phyloP scores from a whole-genome alignment of 1,140 invertebrate species.

The Brachionus angularis region DNA sequence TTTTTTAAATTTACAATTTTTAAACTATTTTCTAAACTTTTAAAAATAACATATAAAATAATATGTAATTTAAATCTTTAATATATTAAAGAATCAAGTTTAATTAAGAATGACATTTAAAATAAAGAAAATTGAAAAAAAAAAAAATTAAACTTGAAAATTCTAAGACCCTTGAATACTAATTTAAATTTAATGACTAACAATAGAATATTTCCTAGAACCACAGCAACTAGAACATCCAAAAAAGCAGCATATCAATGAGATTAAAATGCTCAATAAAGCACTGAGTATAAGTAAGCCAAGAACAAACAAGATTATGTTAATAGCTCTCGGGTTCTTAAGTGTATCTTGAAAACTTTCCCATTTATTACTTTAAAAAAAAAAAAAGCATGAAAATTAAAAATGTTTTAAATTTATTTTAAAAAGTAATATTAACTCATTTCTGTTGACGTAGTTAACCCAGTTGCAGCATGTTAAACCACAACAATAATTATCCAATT shows the following conservation, averaged over 20 bases:
- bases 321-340: constrained; percentile 19
- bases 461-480: constrained; percentile 4
- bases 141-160: background rate
- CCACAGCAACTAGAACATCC: constrained; percentile 36
- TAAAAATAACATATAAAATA: too few relatives aligned
- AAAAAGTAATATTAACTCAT: background rate
- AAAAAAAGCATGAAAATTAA: background rate
- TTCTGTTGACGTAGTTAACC: constrained; percentile 6
- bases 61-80: too few relatives aligned
- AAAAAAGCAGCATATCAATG: constrained; percentile 31
- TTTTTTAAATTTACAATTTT: too few relatives aligned
- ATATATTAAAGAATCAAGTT: too few relatives aligned
- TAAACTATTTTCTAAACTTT: too few relatives aligned
- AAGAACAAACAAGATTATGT: constrained; percentile 29
- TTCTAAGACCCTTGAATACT: background rate
- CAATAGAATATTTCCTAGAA: constrained; percentile 36
- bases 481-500: constrained; percentile 35
- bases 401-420: background rate
- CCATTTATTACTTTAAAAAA: constrained; percentile 20
- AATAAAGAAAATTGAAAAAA: background rate
- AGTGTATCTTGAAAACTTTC: constrained; percentile 35
- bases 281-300: constrained; percentile 11
- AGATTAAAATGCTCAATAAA: constrained; percentile 28
- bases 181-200: constrained; percentile 5
- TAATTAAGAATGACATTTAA: too few relatives aligned